Evolutionary conservation across 2,888 invertebrate genomes (phyloP), one percentile per base, ranked within the genome.

Genomic region (Nineta flava): DNA sequence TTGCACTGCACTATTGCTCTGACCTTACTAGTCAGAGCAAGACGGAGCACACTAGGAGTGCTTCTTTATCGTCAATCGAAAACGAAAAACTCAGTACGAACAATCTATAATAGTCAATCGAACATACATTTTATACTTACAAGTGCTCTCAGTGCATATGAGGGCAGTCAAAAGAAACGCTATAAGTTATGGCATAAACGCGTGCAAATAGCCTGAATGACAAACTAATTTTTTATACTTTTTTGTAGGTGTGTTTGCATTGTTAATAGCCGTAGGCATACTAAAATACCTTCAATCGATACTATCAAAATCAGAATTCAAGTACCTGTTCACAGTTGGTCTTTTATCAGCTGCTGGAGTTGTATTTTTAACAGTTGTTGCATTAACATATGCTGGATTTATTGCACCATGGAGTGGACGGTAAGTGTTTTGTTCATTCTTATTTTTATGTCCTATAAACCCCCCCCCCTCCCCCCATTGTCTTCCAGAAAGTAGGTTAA

Each of bases 341-440:
- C 85, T 84, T 7, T 64, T 88, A 41, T 65, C 77, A 1, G 80
- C 90, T 0, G 92, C 92, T 1, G 83, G 71, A 0, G 56, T 81
- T 1, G 92, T 96, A 7, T 88, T 96, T 66, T 60, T 86, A 3
- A 75, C 79, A 32, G 88, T 97, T 3, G 90, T 95, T 42, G 69
- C 79, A 9, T 75, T 97, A n/a, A 99, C 97, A 0, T 90, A 94
- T 64, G 74, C 86, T 60, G 96, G 97, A 51, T 81, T 94, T 57
- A 86, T 99, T 56, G 97, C 99, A 2, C 99, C 99, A 2, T 91
- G 91, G 90, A 88, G 88, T 66, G 92, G 91, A 59, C 68, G 81
- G 79, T 80, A 38, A n/a, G 38, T 38, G 1, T 13, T 32, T 32
- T 10, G 32, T 7, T 32, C 32, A 32, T 32, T 32, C 32, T 32